Conservation (phyloP, 2,113 vertebrate species). For the Gulo gulo region DNA sequence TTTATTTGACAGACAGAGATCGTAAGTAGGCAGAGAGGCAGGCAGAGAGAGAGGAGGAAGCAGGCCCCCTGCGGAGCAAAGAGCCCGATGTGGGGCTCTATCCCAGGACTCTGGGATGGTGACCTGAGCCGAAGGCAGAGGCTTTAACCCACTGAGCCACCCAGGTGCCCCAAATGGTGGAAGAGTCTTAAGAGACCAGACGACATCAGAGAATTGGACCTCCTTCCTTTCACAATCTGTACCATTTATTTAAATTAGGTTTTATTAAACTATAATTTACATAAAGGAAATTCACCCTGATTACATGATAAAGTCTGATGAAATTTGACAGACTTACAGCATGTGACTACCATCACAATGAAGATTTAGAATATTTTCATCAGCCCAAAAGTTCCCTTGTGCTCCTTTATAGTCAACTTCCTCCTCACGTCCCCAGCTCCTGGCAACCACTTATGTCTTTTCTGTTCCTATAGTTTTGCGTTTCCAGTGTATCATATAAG, state of each 20-base stretch:
- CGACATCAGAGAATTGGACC: not conserved
- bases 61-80: too few species aligned
- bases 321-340: not conserved
- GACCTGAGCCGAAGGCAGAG: too few species aligned
- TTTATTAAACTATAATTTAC: not conserved
- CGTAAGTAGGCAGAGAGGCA: too few species aligned
- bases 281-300: not conserved
- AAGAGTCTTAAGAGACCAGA: not conserved
- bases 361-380: not conserved
- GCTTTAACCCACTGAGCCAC: too few species aligned
- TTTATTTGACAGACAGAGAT: too few species aligned
- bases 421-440: not conserved
- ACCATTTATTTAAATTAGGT: not conserved
- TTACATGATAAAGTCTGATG: not conserved
- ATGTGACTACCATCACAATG: not conserved
- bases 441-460: not conserved
- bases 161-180: not conserved
- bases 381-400: not conserved
- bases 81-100: too few species aligned
- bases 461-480: not conserved
- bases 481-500: not conserved
- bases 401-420: not conserved
- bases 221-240: not conserved
- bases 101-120: too few species aligned
- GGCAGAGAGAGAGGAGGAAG: too few species aligned